These are phyloP conservation scores for Cyprinodon brontotheroides DNA, from an alignment of 2,113 vertebrate species.

Conservation along the genomic window DNA sequence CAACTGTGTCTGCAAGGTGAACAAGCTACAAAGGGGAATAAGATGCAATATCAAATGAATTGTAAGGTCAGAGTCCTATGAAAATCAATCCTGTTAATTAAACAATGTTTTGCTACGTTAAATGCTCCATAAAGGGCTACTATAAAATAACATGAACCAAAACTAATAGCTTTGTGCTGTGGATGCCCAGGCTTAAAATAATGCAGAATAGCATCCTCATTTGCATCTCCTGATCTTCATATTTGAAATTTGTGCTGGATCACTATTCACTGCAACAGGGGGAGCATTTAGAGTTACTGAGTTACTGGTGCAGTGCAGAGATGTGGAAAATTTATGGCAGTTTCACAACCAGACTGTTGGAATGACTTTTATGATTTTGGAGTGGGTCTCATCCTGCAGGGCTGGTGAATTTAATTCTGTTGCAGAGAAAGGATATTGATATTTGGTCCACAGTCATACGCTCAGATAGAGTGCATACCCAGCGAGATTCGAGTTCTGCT, in stretches of 20 bases:
- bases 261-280: slow-evolving; percentile 22
- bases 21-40: not conserved
- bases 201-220: slow-evolving; percentile 27
- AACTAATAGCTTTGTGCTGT: slow-evolving; percentile 4
- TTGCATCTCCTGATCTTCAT: slow-evolving; percentile 24
- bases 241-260: slow-evolving; percentile 29
- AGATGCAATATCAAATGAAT: not conserved
- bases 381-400: slow-evolving; percentile 1
- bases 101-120: not conserved
- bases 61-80: not conserved
- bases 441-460: not conserved
- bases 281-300: slow-evolving; percentile 32
- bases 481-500: not conserved
- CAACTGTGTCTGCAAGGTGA: not conserved
- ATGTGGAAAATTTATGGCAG: slow-evolving; percentile 38
- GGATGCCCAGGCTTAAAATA: slow-evolving; percentile 14
- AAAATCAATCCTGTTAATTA: slow-evolving; percentile 1
- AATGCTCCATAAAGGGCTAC: not conserved
- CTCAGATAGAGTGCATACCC: not conserved
- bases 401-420: slow-evolving; percentile 3
- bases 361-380: slow-evolving; percentile 3
- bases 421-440: not conserved
- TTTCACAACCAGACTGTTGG: slow-evolving; percentile 22
- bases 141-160: slow-evolving; percentile 8
- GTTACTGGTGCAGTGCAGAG: slow-evolving; percentile 64